These are phyloP conservation scores for Arothron firmamentum DNA, from an alignment of 2,113 vertebrate species.

Conservation along the genomic window DNA sequence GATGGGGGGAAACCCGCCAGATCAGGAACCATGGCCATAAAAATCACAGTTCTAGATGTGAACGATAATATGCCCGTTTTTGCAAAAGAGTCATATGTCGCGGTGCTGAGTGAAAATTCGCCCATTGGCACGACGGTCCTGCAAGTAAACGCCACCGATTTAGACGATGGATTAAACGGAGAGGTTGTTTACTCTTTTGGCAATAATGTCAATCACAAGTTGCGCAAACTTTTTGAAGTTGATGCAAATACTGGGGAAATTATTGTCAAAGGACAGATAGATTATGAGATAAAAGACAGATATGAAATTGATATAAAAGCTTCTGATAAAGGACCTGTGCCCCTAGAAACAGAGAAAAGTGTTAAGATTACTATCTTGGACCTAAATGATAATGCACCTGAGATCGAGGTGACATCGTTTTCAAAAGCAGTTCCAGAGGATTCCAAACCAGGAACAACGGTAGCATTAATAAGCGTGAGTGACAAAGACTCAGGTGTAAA, in stretches of 20 bases:
- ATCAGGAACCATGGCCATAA: slow-evolving; percentile 54
- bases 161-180: slow-evolving; percentile 62
- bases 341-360: slow-evolving; percentile 61
- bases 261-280: slow-evolving; percentile 49
- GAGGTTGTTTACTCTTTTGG: slow-evolving; percentile 63
- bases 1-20: slow-evolving; percentile 71
- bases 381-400: slow-evolving; percentile 78
- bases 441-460: slow-evolving; percentile 57
- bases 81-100: slow-evolving; percentile 53
- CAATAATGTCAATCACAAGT: slow-evolving; percentile 44
- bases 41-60: slow-evolving; percentile 64
- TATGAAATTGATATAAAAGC: slow-evolving; percentile 68
- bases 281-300: slow-evolving; percentile 57
- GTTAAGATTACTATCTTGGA: slow-evolving; percentile 72
- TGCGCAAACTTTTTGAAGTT: slow-evolving; percentile 53
- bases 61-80: slow-evolving; percentile 75
- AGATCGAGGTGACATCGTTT: slow-evolving; percentile 69
- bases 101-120: slow-evolving; percentile 54
- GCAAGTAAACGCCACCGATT: slow-evolving; percentile 68
- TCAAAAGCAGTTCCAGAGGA: slow-evolving; percentile 65
- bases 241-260: slow-evolving; percentile 52
- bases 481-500: slow-evolving; percentile 66
- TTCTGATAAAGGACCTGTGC: slow-evolving; percentile 47
- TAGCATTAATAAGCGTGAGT: slow-evolving; percentile 65
- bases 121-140: slow-evolving; percentile 50